Evolutionary conservation across 2,888 invertebrate species (phyloP).

Genomic region (Drosophila kuntzei): DNA sequence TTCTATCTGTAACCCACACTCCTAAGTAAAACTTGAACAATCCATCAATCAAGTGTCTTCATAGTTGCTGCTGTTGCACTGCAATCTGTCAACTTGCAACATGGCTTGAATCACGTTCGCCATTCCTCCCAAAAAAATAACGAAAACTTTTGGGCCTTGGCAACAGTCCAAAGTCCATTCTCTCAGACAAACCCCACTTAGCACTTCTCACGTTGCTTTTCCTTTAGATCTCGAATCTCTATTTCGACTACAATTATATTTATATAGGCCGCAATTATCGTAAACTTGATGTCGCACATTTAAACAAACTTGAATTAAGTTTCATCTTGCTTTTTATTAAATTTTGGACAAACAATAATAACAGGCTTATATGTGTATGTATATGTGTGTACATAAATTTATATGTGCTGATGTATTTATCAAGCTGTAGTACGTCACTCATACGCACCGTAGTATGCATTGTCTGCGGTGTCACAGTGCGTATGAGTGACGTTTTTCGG

Average conservation of each 20-base stretch:
- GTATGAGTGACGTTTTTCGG: constrained; percentile 73
- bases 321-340: constrained; percentile 2
- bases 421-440: constrained; percentile 60
- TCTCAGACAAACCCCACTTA: constrained; percentile 9
- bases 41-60: constrained; percentile 49
- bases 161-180: constrained; percentile 14
- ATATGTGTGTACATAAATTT: constrained; percentile 1
- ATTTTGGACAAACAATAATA: constrained; percentile 18
- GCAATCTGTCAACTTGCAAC: constrained; percentile 42
- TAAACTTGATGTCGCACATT: constrained; percentile 13
- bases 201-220: constrained; percentile 23
- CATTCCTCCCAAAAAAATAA: neutral
- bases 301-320: constrained; percentile 6
- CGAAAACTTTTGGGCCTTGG: constrained; percentile 15
- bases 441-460: constrained; percentile 56
- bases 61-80: constrained; percentile 15
- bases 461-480: constrained; percentile 50
- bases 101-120: constrained; percentile 23
- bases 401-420: constrained; percentile 32
- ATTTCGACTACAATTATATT: constrained; percentile 1
- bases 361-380: neutral
- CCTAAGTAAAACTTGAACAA: constrained; percentile 4
- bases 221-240: neutral
- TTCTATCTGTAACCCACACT: constrained; percentile 10
- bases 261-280: constrained; percentile 21